Conservation (phyloP, 2,888 invertebrate genomes). For the Phaedon cochleariae region DNA sequence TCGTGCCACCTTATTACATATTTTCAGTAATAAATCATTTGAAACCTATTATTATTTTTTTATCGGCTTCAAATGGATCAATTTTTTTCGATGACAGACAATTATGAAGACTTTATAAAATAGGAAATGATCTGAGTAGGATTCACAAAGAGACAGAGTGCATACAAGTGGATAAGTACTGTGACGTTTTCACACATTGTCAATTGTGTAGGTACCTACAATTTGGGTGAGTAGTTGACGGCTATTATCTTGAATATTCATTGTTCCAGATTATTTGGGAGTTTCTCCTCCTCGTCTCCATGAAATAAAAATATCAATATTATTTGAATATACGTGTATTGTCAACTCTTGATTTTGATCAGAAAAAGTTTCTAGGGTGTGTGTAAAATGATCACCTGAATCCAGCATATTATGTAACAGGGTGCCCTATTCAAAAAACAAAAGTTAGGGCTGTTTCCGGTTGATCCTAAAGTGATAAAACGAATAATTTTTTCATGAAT, state of each 20-base stretch:
- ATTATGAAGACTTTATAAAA: background rate
- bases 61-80: slow-evolving; percentile 4
- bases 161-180: background rate
- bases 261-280: too few species aligned
- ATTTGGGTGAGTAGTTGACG: background rate
- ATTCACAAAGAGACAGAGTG: background rate
- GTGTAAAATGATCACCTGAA: too few species aligned
- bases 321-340: too few species aligned
- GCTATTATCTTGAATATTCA: background rate
- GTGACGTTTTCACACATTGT: background rate
- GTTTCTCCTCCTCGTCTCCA: too few species aligned
- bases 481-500: too few species aligned
- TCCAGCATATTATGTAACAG: too few species aligned
- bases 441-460: too few species aligned
- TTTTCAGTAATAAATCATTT: slow-evolving; percentile 7
- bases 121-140: background rate
- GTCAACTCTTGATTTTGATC: too few species aligned
- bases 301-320: too few species aligned
- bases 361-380: too few species aligned
- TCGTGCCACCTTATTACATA: background rate
- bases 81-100: background rate
- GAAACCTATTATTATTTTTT: slow-evolving; percentile 10
- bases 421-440: too few species aligned
- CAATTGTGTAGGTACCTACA: background rate
- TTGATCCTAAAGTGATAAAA: too few species aligned